Evolutionary conservation across 92 coral and sea anemone genomes (phyloP), one percentile per base, ranked within the genome.

Genomic region (Nematostella vectensis): DNA sequence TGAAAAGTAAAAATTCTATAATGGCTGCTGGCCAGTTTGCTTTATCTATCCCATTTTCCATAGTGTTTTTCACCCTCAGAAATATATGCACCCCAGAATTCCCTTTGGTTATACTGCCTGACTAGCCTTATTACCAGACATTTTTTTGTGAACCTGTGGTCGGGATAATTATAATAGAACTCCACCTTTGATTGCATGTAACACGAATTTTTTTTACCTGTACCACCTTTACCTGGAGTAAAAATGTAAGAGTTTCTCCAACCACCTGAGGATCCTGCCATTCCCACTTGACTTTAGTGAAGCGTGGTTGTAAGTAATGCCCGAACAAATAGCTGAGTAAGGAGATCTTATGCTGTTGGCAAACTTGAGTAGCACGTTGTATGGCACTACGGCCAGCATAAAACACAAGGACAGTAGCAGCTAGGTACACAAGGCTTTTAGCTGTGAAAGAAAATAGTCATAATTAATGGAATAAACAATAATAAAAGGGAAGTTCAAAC

Each of bases 231-330:
- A 91, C 98, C 96, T 86, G 76, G 8, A 82, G 17, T 42, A 67
- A 38, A 51, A 91, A 91, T 48, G 84, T 71, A 78, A 83, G 80
- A 15, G 87, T 79, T 59, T 82, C 67, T 2, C 98, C 98, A 26
- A 91, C 98, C 11, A 74, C 58, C 12, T 63, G 69, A 1, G 83
- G 89, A 29, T 82, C 91, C 24, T 31, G 29, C 98, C 91, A 82
- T 20, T 67, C 80, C 98, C 98, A 91, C 1, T 47, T 52, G 6
- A 86, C 68, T 25, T 29, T 50, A 2, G 91, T 85, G 31, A 68
- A 64, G 30, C 50, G 44, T 10, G 93, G 81, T 13, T 86, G 82
- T 59, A 91, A 73, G 16, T 59, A 59, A 45, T 78, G 55, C 10
- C 98, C 98, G 57, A 75, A 4, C 15, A 82, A 12, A 45, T 70